A percentile compares a stretch with the other conserved stretches of the same genome.
These are phyloP conservation scores for Rhombomys opimus DNA, from an alignment of 2,113 vertebrate species.

Conservation along the genomic window DNA sequence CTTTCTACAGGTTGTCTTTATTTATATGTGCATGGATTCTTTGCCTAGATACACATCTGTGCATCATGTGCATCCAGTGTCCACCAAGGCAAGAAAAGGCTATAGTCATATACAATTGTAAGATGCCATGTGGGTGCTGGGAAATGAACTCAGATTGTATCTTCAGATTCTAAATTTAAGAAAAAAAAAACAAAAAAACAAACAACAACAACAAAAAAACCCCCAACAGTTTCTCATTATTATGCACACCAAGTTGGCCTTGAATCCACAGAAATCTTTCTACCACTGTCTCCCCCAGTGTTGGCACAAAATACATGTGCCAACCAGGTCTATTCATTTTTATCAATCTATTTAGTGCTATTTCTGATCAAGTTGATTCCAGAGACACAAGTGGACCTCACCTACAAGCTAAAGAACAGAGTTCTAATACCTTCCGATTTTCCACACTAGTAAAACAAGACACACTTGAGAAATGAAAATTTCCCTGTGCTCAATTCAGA, in stretches of 20 bases:
- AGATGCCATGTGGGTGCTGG: not conserved
- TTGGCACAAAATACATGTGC: not conserved
- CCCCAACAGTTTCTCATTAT: not conserved
- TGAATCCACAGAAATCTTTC: not conserved
- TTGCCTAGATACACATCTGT: not conserved
- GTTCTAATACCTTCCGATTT: slow-evolving; percentile 58
- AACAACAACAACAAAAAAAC: too few relatives aligned
- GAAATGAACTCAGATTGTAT: not conserved
- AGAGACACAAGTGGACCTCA: not conserved
- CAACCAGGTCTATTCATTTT: not conserved
- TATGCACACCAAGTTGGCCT: not conserved
- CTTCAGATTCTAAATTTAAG: not conserved
- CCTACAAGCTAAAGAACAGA: not conserved
- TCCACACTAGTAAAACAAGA: slow-evolving; percentile 11
- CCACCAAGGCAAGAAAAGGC: not conserved
- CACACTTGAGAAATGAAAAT: slow-evolving; percentile 55
- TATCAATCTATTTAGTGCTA: not conserved
- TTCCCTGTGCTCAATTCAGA: slow-evolving; percentile 26
- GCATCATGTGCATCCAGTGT: not conserved
- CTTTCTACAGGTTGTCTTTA: not conserved
- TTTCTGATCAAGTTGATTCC: not conserved
- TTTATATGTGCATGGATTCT: not conserved
- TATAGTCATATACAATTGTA: not conserved
- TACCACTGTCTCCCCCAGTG: not conserved
- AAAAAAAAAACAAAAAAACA: not conserved